Conservation (phyloP, 2,797 vertebrate genomes). For the Anableps anableps region DNA sequence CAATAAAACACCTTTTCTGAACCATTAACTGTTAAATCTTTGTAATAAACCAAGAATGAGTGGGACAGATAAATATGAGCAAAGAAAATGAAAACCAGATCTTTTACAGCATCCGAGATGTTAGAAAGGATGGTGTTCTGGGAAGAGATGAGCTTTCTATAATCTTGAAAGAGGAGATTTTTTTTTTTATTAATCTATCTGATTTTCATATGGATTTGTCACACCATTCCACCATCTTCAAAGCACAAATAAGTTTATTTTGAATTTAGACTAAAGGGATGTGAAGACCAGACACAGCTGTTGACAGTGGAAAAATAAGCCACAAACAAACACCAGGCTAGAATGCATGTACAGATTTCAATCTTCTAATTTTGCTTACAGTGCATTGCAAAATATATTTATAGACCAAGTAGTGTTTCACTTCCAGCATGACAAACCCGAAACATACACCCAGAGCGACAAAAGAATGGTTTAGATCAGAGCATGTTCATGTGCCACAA, state of each 20-base stretch:
- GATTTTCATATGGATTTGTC: not conserved
- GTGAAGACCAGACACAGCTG: not conserved
- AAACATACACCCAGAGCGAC: not conserved
- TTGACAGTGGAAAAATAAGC: not conserved
- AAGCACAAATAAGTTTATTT: constrained; percentile 1
- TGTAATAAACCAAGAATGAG: not conserved
- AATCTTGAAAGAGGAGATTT: not conserved
- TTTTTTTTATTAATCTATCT: not conserved
- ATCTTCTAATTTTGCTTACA: not conserved
- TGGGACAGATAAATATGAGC: not conserved
- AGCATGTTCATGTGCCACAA: not conserved
- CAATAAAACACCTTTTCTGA: not conserved
- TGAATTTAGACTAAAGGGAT: not conserved
- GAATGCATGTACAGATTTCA: not conserved
- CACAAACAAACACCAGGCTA: constrained; percentile 1
- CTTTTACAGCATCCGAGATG: not conserved
- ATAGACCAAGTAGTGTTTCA: not conserved
- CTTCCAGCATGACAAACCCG: not conserved
- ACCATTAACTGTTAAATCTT: not conserved
- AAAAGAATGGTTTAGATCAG: not conserved
- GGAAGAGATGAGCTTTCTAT: not conserved
- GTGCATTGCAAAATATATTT: not conserved
- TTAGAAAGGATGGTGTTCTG: not conserved
- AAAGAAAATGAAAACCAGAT: not conserved
- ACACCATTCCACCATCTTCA: not conserved